Evolutionary conservation across 2,888 invertebrate genomes (phyloP).

Genomic region (Ochlodes sylvanus): DNA sequence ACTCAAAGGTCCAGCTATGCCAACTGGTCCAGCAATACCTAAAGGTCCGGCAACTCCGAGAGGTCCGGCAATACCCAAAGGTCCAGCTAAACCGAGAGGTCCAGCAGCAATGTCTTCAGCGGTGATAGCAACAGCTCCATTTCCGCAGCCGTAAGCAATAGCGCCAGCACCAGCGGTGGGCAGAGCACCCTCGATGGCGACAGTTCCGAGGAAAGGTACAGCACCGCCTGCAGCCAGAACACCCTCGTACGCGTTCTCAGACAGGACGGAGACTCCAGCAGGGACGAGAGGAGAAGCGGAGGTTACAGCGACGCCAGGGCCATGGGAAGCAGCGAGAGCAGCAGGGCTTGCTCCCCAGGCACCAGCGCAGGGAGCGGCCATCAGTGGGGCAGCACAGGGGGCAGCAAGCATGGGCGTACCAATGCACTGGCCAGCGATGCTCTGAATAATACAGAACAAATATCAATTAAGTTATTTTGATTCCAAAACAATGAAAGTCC

Average conservation of each 20-base stretch:
- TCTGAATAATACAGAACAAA: slow-evolving; percentile 35
- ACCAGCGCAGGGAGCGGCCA: slow-evolving; percentile 35
- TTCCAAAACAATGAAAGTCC: too few relatives aligned
- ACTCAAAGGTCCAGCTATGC: slow-evolving; percentile 4
- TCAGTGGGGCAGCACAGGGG: slow-evolving; percentile 16
- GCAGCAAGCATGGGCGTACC: slow-evolving; percentile 28
- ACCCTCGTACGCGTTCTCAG: slow-evolving; percentile 48
- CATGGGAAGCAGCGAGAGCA: slow-evolving; percentile 41
- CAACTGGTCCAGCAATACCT: slow-evolving; percentile 20
- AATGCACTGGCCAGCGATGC: slow-evolving; percentile 46
- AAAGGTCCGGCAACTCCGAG: slow-evolving; percentile 11
- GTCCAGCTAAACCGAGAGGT: slow-evolving; percentile 12
- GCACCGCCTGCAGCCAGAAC: slow-evolving; percentile 45
- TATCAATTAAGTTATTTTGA: too few relatives aligned
- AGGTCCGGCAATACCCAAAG: slow-evolving; percentile 10
- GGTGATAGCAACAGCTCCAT: slow-evolving; percentile 44
- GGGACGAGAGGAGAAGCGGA: slow-evolving; percentile 48
- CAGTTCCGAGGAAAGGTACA: slow-evolving; percentile 45
- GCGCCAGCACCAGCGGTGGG: slow-evolving; percentile 48
- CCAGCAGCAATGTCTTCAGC: slow-evolving; percentile 35
- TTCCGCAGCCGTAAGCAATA: slow-evolving; percentile 47
- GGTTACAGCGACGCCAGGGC: slow-evolving; percentile 46
- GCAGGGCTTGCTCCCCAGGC: slow-evolving; percentile 25
- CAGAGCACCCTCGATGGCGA: slow-evolving; percentile 44
- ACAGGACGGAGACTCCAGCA: slow-evolving; percentile 43